Evolutionary conservation across 2,113 vertebrate genomes (phyloP).

Genomic region (Psittacula cyanocephala): DNA sequence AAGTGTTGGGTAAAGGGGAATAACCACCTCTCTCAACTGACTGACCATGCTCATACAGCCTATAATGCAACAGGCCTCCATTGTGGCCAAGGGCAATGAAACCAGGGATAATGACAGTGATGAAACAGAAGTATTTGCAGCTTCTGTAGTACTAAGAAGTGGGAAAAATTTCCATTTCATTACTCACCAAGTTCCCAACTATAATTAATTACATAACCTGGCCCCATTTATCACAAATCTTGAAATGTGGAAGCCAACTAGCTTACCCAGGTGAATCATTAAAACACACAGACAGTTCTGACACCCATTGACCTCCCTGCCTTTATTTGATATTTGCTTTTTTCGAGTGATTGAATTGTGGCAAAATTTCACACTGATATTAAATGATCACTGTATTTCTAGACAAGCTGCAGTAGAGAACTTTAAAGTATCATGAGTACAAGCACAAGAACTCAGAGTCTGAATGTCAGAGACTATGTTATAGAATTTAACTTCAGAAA

Average conservation of each 20-base stretch:
- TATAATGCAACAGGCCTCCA: rapidly evolving
- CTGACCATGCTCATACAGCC: background rate
- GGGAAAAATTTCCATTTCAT: background rate
- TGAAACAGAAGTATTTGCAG: background rate
- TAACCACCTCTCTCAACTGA: rapidly evolving
- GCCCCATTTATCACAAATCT: background rate
- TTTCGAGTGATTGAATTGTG: background rate
- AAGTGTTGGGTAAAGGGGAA: rapidly evolving
- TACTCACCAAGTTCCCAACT: background rate
- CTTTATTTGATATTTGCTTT: background rate
- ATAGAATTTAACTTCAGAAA: background rate
- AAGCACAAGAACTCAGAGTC: background rate
- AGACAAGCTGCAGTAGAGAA: background rate
- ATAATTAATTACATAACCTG: background rate
- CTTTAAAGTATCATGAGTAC: background rate
- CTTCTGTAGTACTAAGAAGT: background rate
- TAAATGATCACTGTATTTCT: background rate
- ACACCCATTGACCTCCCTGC: background rate
- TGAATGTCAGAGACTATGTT: background rate
- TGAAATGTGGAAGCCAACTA: background rate
- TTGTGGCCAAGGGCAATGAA: background rate
- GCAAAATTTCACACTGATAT: background rate
- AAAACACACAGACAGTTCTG: background rate
- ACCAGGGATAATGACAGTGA: background rate
- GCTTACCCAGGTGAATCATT: background rate